Evolutionary conservation across 37 sponge, comb jelly and placozoan species (phyloP).

Genomic region (Spongia lamella): DNA sequence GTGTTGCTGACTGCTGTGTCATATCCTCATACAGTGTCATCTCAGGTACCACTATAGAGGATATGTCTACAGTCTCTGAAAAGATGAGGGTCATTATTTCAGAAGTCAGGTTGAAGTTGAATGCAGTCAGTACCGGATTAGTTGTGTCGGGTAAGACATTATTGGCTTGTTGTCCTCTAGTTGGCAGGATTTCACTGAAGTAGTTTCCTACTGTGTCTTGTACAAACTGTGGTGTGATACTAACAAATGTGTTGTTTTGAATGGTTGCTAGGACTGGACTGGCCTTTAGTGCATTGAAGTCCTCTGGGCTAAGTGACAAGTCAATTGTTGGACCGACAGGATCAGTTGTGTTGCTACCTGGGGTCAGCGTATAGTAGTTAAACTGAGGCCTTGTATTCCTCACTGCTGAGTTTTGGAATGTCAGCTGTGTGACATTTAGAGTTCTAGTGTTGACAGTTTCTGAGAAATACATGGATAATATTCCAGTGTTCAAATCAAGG

Average conservation of each 20-base stretch:
- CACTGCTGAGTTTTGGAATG: conserved; percentile 49
- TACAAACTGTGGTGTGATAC: conserved; percentile 31
- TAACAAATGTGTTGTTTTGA: conserved; percentile 45
- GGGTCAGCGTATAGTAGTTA: conserved; percentile 48
- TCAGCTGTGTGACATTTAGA: conserved; percentile 28
- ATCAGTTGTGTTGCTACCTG: conserved; percentile 17
- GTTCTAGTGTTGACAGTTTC: conserved; percentile 78
- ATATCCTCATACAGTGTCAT: conserved; percentile 38
- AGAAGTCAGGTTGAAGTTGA: conserved; percentile 59
- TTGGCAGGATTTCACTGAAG: conserved; percentile 24
- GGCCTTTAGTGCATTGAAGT: conserved; percentile 81
- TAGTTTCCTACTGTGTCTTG: conserved; percentile 63
- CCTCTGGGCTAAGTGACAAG: conserved; percentile 44
- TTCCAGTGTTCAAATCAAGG: conserved; percentile 55
- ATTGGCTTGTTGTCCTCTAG: conserved; percentile 20
- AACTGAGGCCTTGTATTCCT: conserved; percentile 13
- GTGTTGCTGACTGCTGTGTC: neutral
- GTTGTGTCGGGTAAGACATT: conserved; percentile 46
- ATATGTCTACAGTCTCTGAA: conserved; percentile 76
- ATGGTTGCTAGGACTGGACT: conserved; percentile 52
- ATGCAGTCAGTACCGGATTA: conserved; percentile 47
- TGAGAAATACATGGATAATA: conserved; percentile 55
- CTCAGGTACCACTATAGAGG: conserved; percentile 58
- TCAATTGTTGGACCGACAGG: conserved; percentile 48
- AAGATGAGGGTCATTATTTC: conserved; percentile 67